These are phyloP conservation scores for Cryptocephalus moraei DNA, from an alignment of 2,888 invertebrate species.

Conservation along the genomic window DNA sequence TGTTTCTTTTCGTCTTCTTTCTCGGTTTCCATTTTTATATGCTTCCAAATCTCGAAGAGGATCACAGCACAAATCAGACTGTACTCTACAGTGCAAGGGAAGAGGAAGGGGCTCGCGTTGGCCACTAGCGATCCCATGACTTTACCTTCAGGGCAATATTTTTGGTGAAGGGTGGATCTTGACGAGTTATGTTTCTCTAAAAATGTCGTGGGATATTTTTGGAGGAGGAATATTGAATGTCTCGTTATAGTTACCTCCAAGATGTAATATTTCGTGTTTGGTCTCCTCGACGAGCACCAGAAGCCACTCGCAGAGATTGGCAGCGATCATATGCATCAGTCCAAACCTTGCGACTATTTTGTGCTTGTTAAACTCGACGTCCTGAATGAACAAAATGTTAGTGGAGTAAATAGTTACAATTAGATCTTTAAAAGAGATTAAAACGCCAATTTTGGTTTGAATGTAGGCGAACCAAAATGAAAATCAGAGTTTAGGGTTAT, in stretches of 20 bases:
- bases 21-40: conserved; percentile 18
- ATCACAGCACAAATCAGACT: conserved; percentile 94
- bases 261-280: conserved; percentile 70
- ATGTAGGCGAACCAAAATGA: no score
- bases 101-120: conserved; percentile 54
- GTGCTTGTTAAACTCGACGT: conserved; percentile 85
- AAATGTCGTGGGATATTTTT: neutral
- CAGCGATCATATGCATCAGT: conserved; percentile 97
- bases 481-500: no score
- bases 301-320: conserved; percentile 95
- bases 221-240: no score
- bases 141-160: conserved; percentile 34
- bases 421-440: no score
- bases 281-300: conserved; percentile 91
- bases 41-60: conserved; percentile 94
- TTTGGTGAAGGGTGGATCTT: conserved; percentile 9
- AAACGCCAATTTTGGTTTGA: no score
- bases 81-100: conserved; percentile 93
- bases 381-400: conserved; percentile 47
- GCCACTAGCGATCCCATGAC: conserved; percentile 68
- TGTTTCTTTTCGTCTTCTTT: conserved; percentile 5
- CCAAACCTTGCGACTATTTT: conserved; percentile 88
- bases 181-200: conserved; percentile 9
- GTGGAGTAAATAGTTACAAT: neutral
- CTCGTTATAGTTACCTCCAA: conserved; percentile 15